Evolutionary conservation across 2,888 invertebrate species (phyloP), one percentile per base, ranked within the genome.

Genomic region (Callyntrura guangdongensis): DNA sequence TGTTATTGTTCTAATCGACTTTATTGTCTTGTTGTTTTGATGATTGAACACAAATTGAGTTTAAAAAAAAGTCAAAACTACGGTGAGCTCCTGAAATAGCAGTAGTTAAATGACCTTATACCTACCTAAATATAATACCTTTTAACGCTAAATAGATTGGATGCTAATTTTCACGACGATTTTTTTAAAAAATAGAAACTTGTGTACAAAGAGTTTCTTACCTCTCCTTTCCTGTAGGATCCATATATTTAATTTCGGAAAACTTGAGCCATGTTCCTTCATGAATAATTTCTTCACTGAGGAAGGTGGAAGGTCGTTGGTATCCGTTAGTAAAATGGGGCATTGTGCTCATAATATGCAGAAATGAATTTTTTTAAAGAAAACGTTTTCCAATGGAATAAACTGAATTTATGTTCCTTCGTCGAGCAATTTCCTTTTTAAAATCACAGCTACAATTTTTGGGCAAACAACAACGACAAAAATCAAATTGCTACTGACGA

Each of bases 241-340:
- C 94, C 83, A 94, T 81, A 90, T 94, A 94, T 49, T 94, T 94
- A 82, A 94, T 93, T 91, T 93, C 93, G 12, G 94, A 92, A 36
- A 94, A 91, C 20, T 93, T 90, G 8, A 94, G 92, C 94, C 94
- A 94, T 12, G 94, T 92, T 14, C 94, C 94, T 67, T 93, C 93
- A 81, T 94, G 93, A 22, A 94, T 87, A 36, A 92, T 36, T 64
- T 94, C 94, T 59, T 94, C 94, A 14, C 81, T 92, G 56, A 94
- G 92, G 90, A 94, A 93, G 11, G 93, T 93, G 74, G 94, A 94
- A 22, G 93, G 92, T 49, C 92, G 92, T 61, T 93, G 92, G 61
- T 92, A 93, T 20, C 93, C 93, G 84, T 93, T 93, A 61, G 92
- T 84, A 25, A 36, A 85, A 20, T 90, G 79, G 61, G 84, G 87